A percentile compares a stretch with the other conserved stretches of the same genome.
These are phyloP conservation scores for Druceiella hillmani DNA, from an alignment of 2,888 invertebrate species.

Conservation along the genomic window DNA sequence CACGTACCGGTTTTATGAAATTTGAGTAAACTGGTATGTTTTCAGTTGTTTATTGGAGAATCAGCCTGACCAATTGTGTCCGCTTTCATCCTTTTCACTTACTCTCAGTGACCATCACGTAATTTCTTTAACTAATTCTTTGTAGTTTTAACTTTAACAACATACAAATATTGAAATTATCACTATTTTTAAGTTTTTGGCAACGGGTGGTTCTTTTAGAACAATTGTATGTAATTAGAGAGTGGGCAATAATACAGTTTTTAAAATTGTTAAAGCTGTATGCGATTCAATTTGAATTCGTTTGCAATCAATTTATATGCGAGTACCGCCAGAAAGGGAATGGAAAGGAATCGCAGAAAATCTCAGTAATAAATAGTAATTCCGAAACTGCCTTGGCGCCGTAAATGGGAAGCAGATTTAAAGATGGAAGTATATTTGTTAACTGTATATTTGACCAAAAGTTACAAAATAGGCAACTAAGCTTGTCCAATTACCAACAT, in stretches of 20 bases:
- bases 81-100: too few relatives aligned
- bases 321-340: conserved; percentile 8
- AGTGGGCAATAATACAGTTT: conserved; percentile 18
- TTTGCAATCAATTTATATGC: conserved; percentile 22
- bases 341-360: conserved; percentile 22
- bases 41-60: too few relatives aligned
- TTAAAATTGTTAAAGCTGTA: conserved; percentile 16
- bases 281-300: conserved; percentile 20
- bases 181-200: conserved; percentile 18
- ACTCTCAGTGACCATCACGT: conserved; percentile 21
- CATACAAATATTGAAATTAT: conserved; percentile 11
- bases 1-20: too few relatives aligned
- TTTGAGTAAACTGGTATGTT: too few relatives aligned
- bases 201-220: conserved; percentile 20
- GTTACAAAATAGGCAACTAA: conserved; percentile 15
- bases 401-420: conserved; percentile 27
- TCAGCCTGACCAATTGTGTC: too few relatives aligned
- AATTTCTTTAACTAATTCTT: conserved; percentile 20
- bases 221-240: conserved; percentile 20
- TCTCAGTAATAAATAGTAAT: conserved; percentile 24
- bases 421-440: conserved; percentile 25
- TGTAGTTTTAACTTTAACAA: conserved; percentile 20
- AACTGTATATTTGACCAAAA: conserved; percentile 18
- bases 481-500: conserved; percentile 18
- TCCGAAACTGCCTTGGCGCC: conserved; percentile 21